Evolutionary conservation across 2,888 invertebrate species (phyloP), one percentile per base, ranked within the genome.

Genomic region (Oegoconia quadripuncta): DNA sequence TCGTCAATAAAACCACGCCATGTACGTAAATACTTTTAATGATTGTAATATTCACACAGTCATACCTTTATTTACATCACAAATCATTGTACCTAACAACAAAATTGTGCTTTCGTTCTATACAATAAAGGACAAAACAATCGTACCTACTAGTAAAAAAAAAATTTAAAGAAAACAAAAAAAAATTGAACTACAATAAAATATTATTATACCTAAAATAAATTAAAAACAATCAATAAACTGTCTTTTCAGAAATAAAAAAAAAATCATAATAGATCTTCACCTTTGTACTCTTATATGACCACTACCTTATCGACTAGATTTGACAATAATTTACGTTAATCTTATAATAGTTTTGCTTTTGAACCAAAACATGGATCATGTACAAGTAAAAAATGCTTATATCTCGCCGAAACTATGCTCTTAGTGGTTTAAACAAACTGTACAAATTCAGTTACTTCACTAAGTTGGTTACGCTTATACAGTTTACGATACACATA

Each of bases 21-120:
- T 68, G 64, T 78, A 82, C 67, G 76, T 84, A 82, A 83, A 86
- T 87, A 86, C 70, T 42, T 84, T 84, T 86, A 84, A 79, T 82
- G 77, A 77, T 80, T 70, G 74, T 70, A 77, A 75, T 84, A 79
- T 77, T 76, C 83, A 86, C 84, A 83, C 84, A 74, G 64, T 80
- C 81, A 80, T 83, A 76, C 75, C 59, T 70, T 62, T 84, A 83
- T 83, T 77, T 84, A 86, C 86, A 84, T 68, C 70, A 76, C 73
- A 72, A 79, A 73, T 64, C 52, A 72, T 73, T 74, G 68, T 73
- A 76, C 74, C 73, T 76, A 82, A 74, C 70, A 83, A 82, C 74
- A 70, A 75, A 83, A 74, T 87, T 87, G 86, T 87, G 86, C 84
- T 78, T 71, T 59, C 14, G 20, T 34, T 64, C 61, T 66, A n/a